Conservation (phyloP, 2,888 invertebrate genomes). For the Aphrophora alni region DNA sequence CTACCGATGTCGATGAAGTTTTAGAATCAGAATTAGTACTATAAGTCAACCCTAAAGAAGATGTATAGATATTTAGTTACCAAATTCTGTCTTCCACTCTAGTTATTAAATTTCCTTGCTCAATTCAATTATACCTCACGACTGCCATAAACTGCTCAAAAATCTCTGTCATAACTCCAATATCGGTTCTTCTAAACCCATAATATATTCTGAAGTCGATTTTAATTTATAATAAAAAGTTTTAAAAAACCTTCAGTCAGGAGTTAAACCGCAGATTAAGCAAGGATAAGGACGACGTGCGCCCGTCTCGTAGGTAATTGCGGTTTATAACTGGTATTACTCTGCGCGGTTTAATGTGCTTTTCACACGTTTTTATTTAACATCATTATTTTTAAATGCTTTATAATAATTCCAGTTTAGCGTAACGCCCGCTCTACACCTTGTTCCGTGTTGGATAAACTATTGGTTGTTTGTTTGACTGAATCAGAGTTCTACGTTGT, state of each 20-base stretch:
- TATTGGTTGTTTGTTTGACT: not conserved
- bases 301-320: not conserved
- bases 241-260: not conserved
- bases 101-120: too few species aligned
- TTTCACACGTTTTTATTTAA: not conserved
- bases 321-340: not conserved
- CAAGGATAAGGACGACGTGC: not conserved
- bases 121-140: too few species aligned
- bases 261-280: not conserved
- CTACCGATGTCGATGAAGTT: too few species aligned
- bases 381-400: not conserved
- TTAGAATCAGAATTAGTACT: too few species aligned
- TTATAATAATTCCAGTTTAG: not conserved
- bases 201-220: not conserved
- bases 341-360: not conserved
- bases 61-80: too few species aligned
- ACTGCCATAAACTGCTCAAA: too few species aligned
- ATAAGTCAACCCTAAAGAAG: too few species aligned
- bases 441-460: not conserved
- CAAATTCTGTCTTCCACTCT: too few species aligned
- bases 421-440: not conserved
- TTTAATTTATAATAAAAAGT: not conserved
- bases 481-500: too few species aligned
- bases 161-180: too few species aligned
- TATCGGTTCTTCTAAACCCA: not conserved